These are phyloP conservation scores for Chondrilla cf. caribensis DNA, from an alignment of 37 sponge, comb jelly and placozoan genomes.

Conservation along the genomic window DNA sequence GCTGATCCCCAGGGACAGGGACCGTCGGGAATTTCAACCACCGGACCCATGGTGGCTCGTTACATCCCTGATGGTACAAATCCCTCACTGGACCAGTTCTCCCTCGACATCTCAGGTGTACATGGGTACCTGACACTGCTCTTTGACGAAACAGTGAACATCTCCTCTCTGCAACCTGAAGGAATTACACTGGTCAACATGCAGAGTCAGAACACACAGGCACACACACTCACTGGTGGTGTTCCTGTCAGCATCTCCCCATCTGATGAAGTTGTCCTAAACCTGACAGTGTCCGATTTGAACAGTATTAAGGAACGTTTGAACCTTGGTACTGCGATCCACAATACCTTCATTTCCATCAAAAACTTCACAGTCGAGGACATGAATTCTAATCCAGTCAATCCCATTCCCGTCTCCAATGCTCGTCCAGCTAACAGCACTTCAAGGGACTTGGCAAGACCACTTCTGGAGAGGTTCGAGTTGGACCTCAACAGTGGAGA, in stretches of 20 bases:
- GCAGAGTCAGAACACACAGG: conserved; percentile 31
- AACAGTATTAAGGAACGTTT: conserved; percentile 29
- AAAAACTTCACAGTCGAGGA: conserved; percentile 17
- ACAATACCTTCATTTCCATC: conserved; percentile 45
- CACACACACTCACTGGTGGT: conserved; percentile 76
- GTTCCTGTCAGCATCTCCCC: conserved; percentile 45
- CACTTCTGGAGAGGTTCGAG: conserved; percentile 9
- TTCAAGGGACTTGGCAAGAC: background rate
- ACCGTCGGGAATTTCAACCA: conserved; percentile 8
- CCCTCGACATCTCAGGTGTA: conserved; percentile 39
- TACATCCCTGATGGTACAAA: conserved; percentile 57
- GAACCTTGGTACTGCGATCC: conserved; percentile 33
- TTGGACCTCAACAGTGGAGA: conserved; percentile 11
- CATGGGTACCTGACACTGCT: conserved; percentile 50
- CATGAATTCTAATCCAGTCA: background rate
- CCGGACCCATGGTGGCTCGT: conserved; percentile 28
- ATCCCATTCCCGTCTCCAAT: background rate
- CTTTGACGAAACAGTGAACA: conserved; percentile 80
- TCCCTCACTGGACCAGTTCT: conserved; percentile 54
- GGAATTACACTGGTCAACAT: conserved; percentile 65
- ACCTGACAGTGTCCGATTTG: conserved; percentile 42
- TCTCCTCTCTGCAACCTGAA: conserved; percentile 62
- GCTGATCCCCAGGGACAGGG: conserved; percentile 51
- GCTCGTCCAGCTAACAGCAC: background rate
- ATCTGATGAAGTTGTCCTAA: conserved; percentile 53